These are phyloP conservation scores for Gasterosteus aculeatus DNA, from an alignment of 2,113 vertebrate species.

Conservation along the genomic window DNA sequence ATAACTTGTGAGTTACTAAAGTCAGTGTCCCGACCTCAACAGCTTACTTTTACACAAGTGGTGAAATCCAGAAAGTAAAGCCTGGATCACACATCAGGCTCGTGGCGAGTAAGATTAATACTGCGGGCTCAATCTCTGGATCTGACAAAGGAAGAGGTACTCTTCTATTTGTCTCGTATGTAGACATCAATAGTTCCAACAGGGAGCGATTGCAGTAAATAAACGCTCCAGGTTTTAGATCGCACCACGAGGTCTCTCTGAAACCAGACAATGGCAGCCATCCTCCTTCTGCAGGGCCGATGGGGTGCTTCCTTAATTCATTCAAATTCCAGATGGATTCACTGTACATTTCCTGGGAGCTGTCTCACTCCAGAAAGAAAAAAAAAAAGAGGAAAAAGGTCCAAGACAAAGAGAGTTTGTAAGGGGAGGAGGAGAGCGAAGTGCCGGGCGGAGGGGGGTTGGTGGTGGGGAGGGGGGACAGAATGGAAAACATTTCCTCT, in stretches of 20 bases:
- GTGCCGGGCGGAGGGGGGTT: constrained; percentile 40
- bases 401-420: constrained; percentile 69
- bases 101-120: not conserved
- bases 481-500: constrained; percentile 78
- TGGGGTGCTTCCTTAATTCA: constrained; percentile 73
- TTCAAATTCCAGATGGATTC: constrained; percentile 81
- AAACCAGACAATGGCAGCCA: constrained; percentile 25
- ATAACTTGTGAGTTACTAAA: constrained; percentile 42
- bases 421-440: constrained; percentile 59
- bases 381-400: constrained; percentile 7
- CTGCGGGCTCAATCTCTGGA: not conserved
- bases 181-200: constrained; percentile 18
- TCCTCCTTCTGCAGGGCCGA: constrained; percentile 24
- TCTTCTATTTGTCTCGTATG: constrained; percentile 12
- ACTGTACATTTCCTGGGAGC: constrained; percentile 83
- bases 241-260: constrained; percentile 8
- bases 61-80: constrained; percentile 39
- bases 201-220: constrained; percentile 27
- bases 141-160: not conserved
- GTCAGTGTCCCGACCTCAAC: constrained; percentile 32
- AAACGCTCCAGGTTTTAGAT: constrained; percentile 35
- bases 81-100: constrained; percentile 32
- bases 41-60: constrained; percentile 43
- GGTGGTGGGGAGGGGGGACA: too few species aligned
- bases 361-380: constrained; percentile 54